These are phyloP conservation scores for Kuschelorhynchus macadamiae DNA, from an alignment of 2,888 invertebrate species.

Conservation along the genomic window DNA sequence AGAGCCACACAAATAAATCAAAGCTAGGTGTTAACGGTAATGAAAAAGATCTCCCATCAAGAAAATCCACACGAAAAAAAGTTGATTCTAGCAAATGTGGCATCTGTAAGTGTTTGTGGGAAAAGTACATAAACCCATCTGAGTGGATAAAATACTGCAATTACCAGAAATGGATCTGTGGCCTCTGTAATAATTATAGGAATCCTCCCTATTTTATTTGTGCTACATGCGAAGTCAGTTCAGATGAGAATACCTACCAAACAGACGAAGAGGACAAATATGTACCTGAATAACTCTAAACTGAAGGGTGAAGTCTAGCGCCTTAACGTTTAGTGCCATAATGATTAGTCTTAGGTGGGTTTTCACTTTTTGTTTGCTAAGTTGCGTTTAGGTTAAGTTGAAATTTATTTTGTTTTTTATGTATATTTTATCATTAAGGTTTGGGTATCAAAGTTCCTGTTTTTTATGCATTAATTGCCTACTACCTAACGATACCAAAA, in stretches of 20 bases:
- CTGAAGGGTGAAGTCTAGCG: background rate
- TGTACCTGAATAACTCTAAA: background rate
- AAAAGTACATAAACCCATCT: slow-evolving; percentile 4
- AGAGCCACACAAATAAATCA: background rate
- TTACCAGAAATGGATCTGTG: slow-evolving; percentile 14
- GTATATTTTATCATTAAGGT: slow-evolving; percentile 3
- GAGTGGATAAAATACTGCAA: slow-evolving; percentile 18
- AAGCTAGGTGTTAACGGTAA: background rate
- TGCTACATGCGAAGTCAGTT: slow-evolving; percentile 9
- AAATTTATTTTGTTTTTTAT: slow-evolving; percentile 8
- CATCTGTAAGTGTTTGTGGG: slow-evolving; percentile 17
- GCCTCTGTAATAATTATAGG: slow-evolving; percentile 14
- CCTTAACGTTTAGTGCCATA: slow-evolving; percentile 5
- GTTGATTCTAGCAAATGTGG: slow-evolving; percentile 2
- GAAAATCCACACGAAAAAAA: slow-evolving; percentile 7
- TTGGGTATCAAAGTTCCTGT: slow-evolving; percentile 5
- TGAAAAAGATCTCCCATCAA: background rate
- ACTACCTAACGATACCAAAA: slow-evolving; percentile 5
- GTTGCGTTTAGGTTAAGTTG: background rate
- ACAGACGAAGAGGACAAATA: slow-evolving; percentile 1
- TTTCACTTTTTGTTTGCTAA: slow-evolving; percentile 6
- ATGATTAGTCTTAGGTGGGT: slow-evolving; percentile 1
- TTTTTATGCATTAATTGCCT: slow-evolving; percentile 6
- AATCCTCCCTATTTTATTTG: slow-evolving; percentile 13
- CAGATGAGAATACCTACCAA: slow-evolving; percentile 10